Base-by-base conservation (phyloP, 2,888 invertebrate species). In the Petrolisthes manimaculis region DNA sequence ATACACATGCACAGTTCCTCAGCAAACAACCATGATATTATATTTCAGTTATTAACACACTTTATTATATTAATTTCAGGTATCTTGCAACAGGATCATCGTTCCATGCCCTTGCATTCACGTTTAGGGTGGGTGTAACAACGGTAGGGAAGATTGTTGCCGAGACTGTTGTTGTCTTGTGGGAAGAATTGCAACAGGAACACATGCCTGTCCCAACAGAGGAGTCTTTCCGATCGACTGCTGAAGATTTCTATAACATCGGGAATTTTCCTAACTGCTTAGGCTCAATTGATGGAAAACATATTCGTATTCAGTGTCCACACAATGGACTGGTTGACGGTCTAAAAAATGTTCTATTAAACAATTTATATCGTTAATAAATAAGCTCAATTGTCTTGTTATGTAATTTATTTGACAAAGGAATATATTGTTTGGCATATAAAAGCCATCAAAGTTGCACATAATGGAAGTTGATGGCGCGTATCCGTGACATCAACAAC, bases 201-300 rank as follows among this genome's bases (percentile, higher is more conserved):
- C 83, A 87, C 78, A 83, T 77, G 83, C 6, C 55, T 18, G 9
- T 61, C 9, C 61, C 61, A 61, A 61, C 61, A 61, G 61, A 61
- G 61, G 61, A 61, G 61, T 54, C 67, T n/a, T 83, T 69, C 69
- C 71, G 69, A 69, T 67, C 14, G 56, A 87, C 83, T 24, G 80
- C 77, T 80, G 81, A 61, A 71, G 89, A 83, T 24, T 90, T 90
- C 74, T 89, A 81, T 71, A 81, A 69, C 54, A 86, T 79, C 37
- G 92, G 92, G 91, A 91, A 92, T 77, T 92, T 92, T 83, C 92
- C 89, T 51, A 91, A 92, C 89, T 90, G 90, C 80, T 81, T 89
- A 81, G 91, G 91, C 12, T 91, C 91, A 24, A 86, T 92, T 18
- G 92, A 92, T 85, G 92, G 91, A 12, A 88, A 77, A 51, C 18